Percentiles rank a stretch among this genome's conserved stretches.
phyloP scores from a whole-genome alignment of 2,888 invertebrate species.

The Rhogogaster chlorosoma region DNA sequence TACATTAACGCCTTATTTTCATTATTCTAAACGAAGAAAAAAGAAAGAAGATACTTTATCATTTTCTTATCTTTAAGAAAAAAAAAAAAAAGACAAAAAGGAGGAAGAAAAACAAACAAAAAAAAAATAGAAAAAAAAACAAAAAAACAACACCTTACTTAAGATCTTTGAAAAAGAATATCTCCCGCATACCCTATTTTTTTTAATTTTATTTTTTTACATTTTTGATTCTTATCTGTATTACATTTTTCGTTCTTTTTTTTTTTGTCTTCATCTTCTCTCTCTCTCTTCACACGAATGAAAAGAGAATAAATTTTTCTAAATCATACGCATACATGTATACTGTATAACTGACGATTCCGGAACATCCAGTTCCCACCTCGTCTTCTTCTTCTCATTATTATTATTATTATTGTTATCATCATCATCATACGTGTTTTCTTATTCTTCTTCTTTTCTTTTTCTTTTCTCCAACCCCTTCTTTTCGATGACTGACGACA shows the following conservation, averaged over 20 bases:
- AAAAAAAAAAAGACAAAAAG: not conserved
- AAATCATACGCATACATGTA: not conserved
- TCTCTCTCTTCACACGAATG: not conserved
- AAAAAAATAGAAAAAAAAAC: not conserved
- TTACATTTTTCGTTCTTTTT: too few relatives aligned
- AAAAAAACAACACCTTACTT: not conserved
- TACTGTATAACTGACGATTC: not conserved
- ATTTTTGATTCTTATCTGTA: not conserved
- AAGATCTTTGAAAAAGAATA: not conserved
- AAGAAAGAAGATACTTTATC: not conserved
- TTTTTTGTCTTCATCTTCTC: not conserved
- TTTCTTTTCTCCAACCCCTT: too few relatives aligned
- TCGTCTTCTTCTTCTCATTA: not conserved
- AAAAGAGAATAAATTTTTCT: not conserved
- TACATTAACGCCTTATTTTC: not conserved
- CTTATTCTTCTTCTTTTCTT: not conserved
- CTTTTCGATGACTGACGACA: not conserved
- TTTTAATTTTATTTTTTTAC: not conserved
- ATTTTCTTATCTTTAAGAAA: not conserved
- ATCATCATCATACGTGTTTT: not conserved
- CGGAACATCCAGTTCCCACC: conserved; percentile 6
- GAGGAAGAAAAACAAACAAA: not conserved
- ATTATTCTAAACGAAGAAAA: not conserved
- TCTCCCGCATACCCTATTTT: not conserved
- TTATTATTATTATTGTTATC: not conserved